These are phyloP conservation scores for Neoarius graeffei DNA, from an alignment of 2,113 vertebrate species.

Conservation along the genomic window DNA sequence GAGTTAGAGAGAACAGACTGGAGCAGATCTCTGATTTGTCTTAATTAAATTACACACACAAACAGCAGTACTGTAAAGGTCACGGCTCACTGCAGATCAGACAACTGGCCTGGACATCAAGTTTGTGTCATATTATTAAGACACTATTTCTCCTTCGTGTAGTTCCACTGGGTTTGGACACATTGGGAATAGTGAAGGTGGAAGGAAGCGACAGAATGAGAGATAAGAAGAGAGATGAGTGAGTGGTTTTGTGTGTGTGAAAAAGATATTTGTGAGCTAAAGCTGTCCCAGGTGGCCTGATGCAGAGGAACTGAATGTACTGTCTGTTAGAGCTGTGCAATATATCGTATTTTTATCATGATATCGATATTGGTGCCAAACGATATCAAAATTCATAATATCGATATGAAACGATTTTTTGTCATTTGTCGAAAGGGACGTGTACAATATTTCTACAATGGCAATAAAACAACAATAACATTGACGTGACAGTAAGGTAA, in stretches of 20 bases:
- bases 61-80: neutral
- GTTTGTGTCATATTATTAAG: neutral
- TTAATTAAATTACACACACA: slow-evolving; percentile 2
- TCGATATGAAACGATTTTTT: no score
- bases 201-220: neutral
- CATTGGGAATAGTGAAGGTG: neutral
- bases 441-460: no score
- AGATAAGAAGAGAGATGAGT: neutral
- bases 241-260: neutral
- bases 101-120: neutral
- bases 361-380: no score
- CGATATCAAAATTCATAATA: no score
- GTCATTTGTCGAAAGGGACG: no score
- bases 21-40: neutral
- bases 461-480: no score
- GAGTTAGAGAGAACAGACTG: neutral
- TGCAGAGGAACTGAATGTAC: neutral
- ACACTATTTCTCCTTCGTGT: neutral
- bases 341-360: no score
- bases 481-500: no score
- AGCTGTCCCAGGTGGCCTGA: neutral
- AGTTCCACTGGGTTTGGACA: neutral
- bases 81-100: neutral
- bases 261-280: neutral
- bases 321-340: no score